phyloP scores from a whole-genome alignment of 2,888 invertebrate species.

The Aelia acuminata region DNA sequence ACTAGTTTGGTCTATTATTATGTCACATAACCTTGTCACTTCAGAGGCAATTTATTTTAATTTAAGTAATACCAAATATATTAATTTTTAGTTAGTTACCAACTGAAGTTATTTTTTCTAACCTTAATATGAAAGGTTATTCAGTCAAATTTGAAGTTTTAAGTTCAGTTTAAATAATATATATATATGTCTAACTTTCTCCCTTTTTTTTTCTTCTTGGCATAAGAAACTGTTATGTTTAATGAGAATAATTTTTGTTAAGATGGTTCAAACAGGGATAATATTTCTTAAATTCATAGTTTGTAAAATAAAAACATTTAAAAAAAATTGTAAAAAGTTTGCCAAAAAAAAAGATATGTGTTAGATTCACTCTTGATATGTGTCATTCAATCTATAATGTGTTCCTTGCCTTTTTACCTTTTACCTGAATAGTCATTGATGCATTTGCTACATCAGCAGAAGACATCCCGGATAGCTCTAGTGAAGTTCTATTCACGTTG shows the following conservation, averaged over 20 bases:
- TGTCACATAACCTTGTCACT: constrained; percentile 52
- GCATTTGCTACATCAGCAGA: background rate
- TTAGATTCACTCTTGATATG: constrained; percentile 42
- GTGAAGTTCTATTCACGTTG: constrained; percentile 56
- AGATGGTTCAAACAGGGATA: constrained; percentile 55
- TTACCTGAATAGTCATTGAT: constrained; percentile 10
- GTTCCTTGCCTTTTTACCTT: constrained; percentile 43
- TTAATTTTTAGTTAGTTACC: constrained; percentile 59
- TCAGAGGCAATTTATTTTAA: constrained; percentile 53
- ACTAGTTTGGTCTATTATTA: constrained; percentile 55
- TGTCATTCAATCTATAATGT: constrained; percentile 32
- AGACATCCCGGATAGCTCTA: constrained; percentile 20
- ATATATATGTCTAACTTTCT: too few species aligned
- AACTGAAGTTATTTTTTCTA: constrained; percentile 31
- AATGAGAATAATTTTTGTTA: constrained; percentile 40
- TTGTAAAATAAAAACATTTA: constrained; percentile 33
- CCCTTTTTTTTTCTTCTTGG: constrained; percentile 1
- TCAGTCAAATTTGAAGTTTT: background rate
- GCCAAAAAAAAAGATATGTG: constrained; percentile 37
- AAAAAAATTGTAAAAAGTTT: constrained; percentile 37
- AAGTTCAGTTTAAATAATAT: background rate
- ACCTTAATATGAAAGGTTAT: background rate
- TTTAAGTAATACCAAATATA: constrained; percentile 55
- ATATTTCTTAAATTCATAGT: constrained; percentile 52
- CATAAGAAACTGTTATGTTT: constrained; percentile 47